phyloP scores from a whole-genome alignment of 2,888 invertebrate species.

The Furcula furcula region DNA sequence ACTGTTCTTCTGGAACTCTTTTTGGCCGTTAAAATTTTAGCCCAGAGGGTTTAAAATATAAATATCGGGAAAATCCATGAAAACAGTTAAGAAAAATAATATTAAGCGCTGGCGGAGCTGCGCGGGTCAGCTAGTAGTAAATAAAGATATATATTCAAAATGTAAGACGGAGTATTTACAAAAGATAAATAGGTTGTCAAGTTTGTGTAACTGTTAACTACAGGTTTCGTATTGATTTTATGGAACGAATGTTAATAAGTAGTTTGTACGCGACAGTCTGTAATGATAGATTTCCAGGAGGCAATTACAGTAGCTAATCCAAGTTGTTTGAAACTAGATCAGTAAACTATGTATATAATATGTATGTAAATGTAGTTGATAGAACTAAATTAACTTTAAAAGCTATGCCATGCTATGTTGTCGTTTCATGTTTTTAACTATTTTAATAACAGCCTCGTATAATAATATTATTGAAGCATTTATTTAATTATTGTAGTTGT shows the following conservation, averaged over 20 bases:
- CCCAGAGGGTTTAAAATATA: too few relatives aligned
- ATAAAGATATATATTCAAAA: too few relatives aligned
- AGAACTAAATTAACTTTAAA: constrained; percentile 13
- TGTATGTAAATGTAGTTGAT: background rate
- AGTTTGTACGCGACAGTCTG: constrained; percentile 4
- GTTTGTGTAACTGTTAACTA: constrained; percentile 6
- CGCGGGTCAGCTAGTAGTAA: too few relatives aligned
- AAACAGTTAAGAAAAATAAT: too few relatives aligned
- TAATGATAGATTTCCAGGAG: constrained; percentile 10
- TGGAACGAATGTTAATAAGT: constrained; percentile 10
- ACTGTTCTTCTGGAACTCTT: too few relatives aligned
- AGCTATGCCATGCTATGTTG: constrained; percentile 17
- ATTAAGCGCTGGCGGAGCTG: too few relatives aligned
- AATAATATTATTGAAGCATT: constrained; percentile 8
- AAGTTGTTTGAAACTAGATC: constrained; percentile 7
- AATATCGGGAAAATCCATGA: too few relatives aligned
- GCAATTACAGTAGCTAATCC: constrained; percentile 7
- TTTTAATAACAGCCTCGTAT: constrained; percentile 2
- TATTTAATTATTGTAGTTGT: constrained; percentile 11
- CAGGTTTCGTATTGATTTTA: constrained; percentile 13
- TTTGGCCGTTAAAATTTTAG: too few relatives aligned
- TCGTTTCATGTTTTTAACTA: constrained; percentile 13
- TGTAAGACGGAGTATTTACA: too few relatives aligned
- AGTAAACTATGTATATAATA: too few relatives aligned
- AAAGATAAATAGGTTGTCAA: background rate